Evolutionary conservation across 37 sponge, comb jelly and placozoan species (phyloP), one percentile per base, ranked within the genome.

Genomic region (Sycon ciliatum): DNA sequence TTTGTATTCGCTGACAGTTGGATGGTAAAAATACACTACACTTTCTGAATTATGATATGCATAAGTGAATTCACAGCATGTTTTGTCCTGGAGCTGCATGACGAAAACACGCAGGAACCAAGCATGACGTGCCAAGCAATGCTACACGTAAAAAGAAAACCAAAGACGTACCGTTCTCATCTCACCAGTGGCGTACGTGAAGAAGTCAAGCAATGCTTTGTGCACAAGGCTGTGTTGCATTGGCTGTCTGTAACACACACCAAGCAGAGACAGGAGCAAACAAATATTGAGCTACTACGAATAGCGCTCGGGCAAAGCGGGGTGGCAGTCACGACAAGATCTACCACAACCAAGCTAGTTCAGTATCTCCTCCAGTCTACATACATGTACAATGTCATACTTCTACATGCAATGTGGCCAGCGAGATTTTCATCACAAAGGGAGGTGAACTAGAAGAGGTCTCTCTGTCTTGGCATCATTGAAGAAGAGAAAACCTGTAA

Each of bases 171-270:
- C 89, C 9, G 78, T 54, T 36, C 77, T 72, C 22, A 70, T 70
- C n/a, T 46, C 31, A 2, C 49, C 39, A 18, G 69, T 79, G 53
- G 80, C 85, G 62, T 80, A 73, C 11, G 36, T 27, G 57, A 93
- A 65, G 68, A 79, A 93, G 32, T 93, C 89, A 32, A 85, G 68
- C 62, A 93, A 56, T 13, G 83, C 81, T 26, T 73, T 69, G 39
- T 93, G 94, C 0, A 93, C 81, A 52, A 93, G 81, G 30, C 84
- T 93, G 79, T 93, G 84, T 38, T 78, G 80, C 36, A 88, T 67
- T 13, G 75, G 78, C 4, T 37, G 29, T 29, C 84, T 85, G 65
- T 7, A 22, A 16, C 9, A 34, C 0, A 63, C 27, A 1, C 3
- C 42, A 5, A 75, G 71, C 23, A 34, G 53, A 34, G n/a, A 63